Percentiles rank a stretch among this genome's conserved stretches.
phyloP scores from a whole-genome alignment of 2,113 vertebrate genomes.

The Odontophorus gujanensis region DNA sequence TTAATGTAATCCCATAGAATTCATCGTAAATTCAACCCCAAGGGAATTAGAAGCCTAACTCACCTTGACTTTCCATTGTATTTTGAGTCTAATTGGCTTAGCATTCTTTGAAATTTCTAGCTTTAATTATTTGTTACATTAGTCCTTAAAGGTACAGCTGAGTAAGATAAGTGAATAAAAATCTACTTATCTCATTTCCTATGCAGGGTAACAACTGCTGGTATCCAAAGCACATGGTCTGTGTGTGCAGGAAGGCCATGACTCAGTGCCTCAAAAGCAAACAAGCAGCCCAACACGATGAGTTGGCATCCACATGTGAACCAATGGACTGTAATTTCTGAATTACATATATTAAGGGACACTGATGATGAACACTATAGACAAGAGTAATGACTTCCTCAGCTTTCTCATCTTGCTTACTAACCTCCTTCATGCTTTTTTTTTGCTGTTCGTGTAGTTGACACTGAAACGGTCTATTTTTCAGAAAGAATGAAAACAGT shows the following conservation, averaged over 20 bases:
- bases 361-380: neutral
- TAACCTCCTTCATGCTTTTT: neutral
- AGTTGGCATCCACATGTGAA: neutral
- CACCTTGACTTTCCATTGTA: constrained; percentile 67
- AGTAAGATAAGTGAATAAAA: neutral
- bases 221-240: neutral
- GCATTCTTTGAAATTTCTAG: constrained; percentile 34
- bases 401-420: neutral
- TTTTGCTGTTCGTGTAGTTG: neutral
- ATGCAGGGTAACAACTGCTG: neutral
- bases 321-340: neutral
- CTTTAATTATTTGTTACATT: constrained; percentile 46
- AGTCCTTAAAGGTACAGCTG: constrained; percentile 32
- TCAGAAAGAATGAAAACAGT: neutral
- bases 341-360: neutral
- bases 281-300: neutral
- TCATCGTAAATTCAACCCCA: constrained; percentile 46
- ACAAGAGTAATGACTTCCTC: neutral
- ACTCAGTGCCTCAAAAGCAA: neutral
- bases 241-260: neutral
- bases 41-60: constrained; percentile 61
- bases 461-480: neutral
- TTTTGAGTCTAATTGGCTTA: constrained; percentile 60
- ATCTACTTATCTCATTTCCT: neutral
- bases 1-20: constrained; percentile 61